Evolutionary conservation across 2,113 vertebrate species (phyloP).

Genomic region (Suricata suricatta): DNA sequence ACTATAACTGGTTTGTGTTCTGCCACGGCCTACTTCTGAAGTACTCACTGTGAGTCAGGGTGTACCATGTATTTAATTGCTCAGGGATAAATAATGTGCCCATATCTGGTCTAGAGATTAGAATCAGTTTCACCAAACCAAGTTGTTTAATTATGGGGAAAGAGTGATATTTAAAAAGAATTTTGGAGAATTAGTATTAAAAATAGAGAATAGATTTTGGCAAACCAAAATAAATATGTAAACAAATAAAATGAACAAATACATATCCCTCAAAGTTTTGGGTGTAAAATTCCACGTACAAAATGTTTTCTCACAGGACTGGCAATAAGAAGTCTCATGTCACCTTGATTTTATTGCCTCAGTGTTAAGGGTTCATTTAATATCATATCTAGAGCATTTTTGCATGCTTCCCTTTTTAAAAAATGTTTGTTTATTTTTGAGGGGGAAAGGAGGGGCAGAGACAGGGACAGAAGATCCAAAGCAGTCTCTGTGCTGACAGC

Average conservation of each 20-base stretch:
- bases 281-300: background rate
- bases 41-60: background rate
- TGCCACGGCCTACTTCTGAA: background rate
- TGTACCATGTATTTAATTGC: background rate
- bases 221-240: background rate
- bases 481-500: too few relatives aligned
- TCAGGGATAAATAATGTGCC: background rate
- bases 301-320: background rate
- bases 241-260: background rate
- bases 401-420: background rate
- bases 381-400: background rate
- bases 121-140: background rate
- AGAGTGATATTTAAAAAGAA: background rate
- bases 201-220: background rate
- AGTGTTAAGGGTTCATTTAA: background rate
- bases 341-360: background rate
- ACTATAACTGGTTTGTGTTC: background rate
- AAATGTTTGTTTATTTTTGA: too few relatives aligned
- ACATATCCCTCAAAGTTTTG: background rate
- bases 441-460: too few relatives aligned
- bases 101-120: background rate
- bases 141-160: background rate
- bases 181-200: background rate
- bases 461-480: too few relatives aligned
- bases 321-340: background rate